A percentile compares a stretch with the other conserved stretches of the same genome.
Evolutionary conservation across 2,797 vertebrate species (phyloP).

Genomic region (Halcyon smyrnensis): DNA sequence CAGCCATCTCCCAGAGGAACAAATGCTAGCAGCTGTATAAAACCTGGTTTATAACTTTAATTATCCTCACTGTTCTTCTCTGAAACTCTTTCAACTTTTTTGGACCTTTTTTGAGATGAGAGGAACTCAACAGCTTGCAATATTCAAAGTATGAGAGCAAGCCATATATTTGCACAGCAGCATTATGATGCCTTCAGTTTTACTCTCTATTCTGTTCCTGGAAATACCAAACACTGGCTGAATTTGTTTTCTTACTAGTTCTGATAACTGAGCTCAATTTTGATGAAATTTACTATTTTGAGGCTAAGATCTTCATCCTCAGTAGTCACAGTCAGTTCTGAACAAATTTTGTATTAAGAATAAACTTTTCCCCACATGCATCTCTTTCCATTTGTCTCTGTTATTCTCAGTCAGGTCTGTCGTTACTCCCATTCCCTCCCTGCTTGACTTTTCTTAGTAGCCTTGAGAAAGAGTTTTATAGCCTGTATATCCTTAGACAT

Average conservation of each 20-base stretch:
- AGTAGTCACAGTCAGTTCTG: not conserved
- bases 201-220: not conserved
- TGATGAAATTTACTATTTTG: not conserved
- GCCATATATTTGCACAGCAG: not conserved
- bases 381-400: not conserved
- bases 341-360: not conserved
- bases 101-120: not conserved
- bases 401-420: not conserved
- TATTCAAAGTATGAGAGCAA: not conserved
- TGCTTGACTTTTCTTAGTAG: not conserved
- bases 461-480: not conserved
- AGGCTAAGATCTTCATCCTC: not conserved
- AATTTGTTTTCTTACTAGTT: not conserved
- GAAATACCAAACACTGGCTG: not conserved
- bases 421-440: not conserved
- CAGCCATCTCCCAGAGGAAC: accelerated
- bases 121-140: not conserved
- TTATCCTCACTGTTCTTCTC: not conserved
- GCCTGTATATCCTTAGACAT: not conserved
- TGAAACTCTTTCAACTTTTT: not conserved
- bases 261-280: not conserved
- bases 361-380: not conserved
- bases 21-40: not conserved
- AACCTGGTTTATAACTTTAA: not conserved
- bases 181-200: not conserved